phyloP scores from a whole-genome alignment of 35 echinoderm and acorn worm genomes.

The Apostichopus californicus region DNA sequence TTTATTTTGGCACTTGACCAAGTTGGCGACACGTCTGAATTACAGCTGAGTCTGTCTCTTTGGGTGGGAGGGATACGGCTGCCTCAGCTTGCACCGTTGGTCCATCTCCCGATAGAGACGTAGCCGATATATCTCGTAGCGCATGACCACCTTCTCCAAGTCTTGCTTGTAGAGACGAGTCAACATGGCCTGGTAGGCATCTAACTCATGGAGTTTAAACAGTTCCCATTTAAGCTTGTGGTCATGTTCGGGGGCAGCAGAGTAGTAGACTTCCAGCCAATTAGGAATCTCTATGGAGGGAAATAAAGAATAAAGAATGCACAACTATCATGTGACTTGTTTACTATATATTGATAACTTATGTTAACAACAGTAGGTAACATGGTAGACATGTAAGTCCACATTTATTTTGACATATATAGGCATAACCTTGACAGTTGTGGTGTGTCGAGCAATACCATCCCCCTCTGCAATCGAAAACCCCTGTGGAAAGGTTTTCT shows the following conservation, averaged over 20 bases:
- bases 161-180: slow-evolving; percentile 90
- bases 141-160: slow-evolving; percentile 85
- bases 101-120: slow-evolving; percentile 81
- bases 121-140: slow-evolving; percentile 80
- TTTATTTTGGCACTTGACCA: too few relatives aligned
- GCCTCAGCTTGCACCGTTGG: slow-evolving; percentile 29
- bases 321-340: too few relatives aligned
- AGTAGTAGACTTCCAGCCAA: slow-evolving; percentile 91
- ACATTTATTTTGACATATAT: neutral
- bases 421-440: neutral
- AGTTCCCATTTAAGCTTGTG: slow-evolving; percentile 96
- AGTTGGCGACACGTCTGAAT: too few relatives aligned
- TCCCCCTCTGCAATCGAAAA: too few relatives aligned
- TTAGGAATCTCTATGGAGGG: slow-evolving; percentile 84
- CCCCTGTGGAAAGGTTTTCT: too few relatives aligned
- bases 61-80: slow-evolving; percentile 22
- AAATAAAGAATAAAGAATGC: neutral
- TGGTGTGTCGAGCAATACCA: too few relatives aligned
- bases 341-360: too few relatives aligned
- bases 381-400: neutral
- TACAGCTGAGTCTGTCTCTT: neutral
- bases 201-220: slow-evolving; percentile 80
- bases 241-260: slow-evolving; percentile 80
- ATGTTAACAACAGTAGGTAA: neutral
- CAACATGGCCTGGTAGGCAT: slow-evolving; percentile 90